phyloP scores from a whole-genome alignment of 2,113 vertebrate species.

The Tonatia bakeri region DNA sequence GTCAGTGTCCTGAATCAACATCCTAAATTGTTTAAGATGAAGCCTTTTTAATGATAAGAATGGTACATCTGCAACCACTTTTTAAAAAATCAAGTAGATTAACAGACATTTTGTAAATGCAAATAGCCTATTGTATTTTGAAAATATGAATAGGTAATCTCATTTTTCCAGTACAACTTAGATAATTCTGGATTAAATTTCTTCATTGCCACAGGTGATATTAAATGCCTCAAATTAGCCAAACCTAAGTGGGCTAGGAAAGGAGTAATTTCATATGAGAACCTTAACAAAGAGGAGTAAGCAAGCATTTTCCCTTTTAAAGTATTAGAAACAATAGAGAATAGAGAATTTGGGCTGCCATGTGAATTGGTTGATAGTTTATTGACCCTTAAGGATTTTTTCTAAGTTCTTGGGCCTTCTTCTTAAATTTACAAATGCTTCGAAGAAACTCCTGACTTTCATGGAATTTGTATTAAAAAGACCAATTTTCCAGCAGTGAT shows the following conservation, averaged over 20 bases:
- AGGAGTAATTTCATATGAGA: neutral
- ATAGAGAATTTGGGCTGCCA: neutral
- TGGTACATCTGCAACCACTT: neutral
- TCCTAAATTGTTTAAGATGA: neutral
- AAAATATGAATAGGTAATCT: neutral
- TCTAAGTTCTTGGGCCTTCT: neutral
- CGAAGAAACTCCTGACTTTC: neutral
- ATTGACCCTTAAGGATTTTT: neutral
- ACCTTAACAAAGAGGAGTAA: neutral
- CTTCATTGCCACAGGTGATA: neutral
- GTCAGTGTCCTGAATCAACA: neutral
- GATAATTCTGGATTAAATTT: neutral
- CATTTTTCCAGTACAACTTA: neutral
- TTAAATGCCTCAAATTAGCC: neutral
- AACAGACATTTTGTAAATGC: neutral
- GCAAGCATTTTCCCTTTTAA: neutral
- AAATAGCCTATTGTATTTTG: neutral
- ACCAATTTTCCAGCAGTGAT: neutral
- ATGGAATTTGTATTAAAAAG: neutral
- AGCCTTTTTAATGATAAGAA: neutral
- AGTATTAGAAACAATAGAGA: neutral
- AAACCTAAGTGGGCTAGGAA: neutral
- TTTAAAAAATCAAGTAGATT: neutral
- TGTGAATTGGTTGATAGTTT: neutral
- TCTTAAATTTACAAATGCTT: slow-evolving; percentile 2